A percentile compares a stretch with the other conserved stretches of the same genome.
These are phyloP conservation scores for Bambusicola thoracicus DNA, from an alignment of 2,113 vertebrate species.

Conservation along the genomic window DNA sequence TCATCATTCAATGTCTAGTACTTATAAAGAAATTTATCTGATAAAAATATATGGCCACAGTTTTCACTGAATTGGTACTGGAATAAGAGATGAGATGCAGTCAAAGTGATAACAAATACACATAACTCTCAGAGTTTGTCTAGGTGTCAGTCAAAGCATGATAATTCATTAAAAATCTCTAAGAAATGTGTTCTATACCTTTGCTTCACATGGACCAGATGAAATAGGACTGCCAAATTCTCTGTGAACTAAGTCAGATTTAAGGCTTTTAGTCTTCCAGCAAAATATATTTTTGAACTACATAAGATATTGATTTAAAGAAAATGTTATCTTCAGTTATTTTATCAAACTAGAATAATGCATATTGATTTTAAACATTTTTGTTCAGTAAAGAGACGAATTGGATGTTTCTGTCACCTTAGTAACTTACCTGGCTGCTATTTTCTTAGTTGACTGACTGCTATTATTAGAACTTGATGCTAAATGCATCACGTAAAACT, in stretches of 20 bases:
- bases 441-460: not conserved
- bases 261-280: not conserved
- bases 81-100: not conserved
- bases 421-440: not conserved
- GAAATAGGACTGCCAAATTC: not conserved
- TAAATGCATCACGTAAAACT: no score
- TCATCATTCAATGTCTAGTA: not conserved
- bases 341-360: not conserved
- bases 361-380: not conserved
- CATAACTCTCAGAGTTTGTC: not conserved
- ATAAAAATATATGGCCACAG: not conserved
- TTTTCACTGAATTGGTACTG: not conserved
- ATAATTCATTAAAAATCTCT: not conserved
- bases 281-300: not conserved
- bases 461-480: no score
- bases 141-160: not conserved
- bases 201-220: not conserved
- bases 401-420: not conserved
- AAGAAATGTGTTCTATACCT: not conserved
- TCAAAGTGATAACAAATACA: not conserved
- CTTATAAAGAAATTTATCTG: not conserved
- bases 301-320: not conserved
- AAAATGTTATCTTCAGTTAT: not conserved
- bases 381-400: constrained; percentile 33
- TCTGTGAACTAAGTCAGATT: not conserved